phyloP scores from a whole-genome alignment of 2,797 vertebrate species.

The Pampus argenteus region DNA sequence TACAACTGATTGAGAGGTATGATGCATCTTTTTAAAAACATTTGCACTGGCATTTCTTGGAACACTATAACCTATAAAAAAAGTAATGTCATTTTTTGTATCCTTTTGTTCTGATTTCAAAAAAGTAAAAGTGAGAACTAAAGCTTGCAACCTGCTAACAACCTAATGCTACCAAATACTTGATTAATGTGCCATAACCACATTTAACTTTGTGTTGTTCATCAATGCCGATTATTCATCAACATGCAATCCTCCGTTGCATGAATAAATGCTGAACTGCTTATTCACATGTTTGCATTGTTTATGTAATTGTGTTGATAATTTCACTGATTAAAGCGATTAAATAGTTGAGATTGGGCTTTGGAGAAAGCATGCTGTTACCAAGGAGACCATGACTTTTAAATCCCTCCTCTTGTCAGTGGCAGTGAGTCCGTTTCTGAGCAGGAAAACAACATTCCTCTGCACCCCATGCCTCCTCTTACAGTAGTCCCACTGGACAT shows the following conservation, averaged over 20 bases:
- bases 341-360: slow-evolving; percentile 73
- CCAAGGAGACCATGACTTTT: slow-evolving; percentile 82
- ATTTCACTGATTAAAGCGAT: slow-evolving; percentile 80
- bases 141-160: slow-evolving; percentile 29
- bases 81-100: background rate
- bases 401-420: slow-evolving; percentile 69
- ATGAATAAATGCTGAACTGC: slow-evolving; percentile 57
- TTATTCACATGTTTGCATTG: slow-evolving; percentile 73
- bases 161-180: slow-evolving; percentile 39
- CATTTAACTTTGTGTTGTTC: slow-evolving; percentile 60
- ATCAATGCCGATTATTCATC: slow-evolving; percentile 51
- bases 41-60: background rate
- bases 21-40: background rate
- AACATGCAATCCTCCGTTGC: slow-evolving; percentile 42
- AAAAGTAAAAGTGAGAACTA: slow-evolving; percentile 13
- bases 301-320: slow-evolving; percentile 80
- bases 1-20: background rate
- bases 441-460: slow-evolving; percentile 75
- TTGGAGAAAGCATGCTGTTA: slow-evolving; percentile 76
- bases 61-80: background rate
- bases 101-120: slow-evolving; percentile 10
- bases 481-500: slow-evolving; percentile 46
- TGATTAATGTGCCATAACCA: slow-evolving; percentile 61
- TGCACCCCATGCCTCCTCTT: slow-evolving; percentile 60
- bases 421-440: slow-evolving; percentile 66